These are phyloP conservation scores for Eurytoma californica DNA, from an alignment of 2,888 invertebrate species.

Conservation along the genomic window DNA sequence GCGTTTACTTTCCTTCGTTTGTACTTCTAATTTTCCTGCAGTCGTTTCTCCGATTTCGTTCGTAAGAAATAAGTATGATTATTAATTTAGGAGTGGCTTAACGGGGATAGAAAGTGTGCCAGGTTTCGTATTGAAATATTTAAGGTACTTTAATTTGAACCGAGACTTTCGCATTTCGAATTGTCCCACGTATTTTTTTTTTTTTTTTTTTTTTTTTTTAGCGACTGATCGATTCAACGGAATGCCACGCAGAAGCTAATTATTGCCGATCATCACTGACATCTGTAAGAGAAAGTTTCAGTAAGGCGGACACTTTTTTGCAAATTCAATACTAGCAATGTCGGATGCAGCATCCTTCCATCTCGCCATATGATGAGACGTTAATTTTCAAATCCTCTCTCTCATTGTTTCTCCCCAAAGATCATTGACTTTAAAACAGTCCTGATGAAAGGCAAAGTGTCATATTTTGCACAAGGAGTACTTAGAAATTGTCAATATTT, in stretches of 20 bases:
- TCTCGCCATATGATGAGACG: not conserved
- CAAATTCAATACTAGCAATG: not conserved
- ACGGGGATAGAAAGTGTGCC: not conserved
- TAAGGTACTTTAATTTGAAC: not conserved
- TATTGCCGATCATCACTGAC: conserved; percentile 18
- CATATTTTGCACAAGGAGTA: too few species aligned
- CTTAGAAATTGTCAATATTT: too few species aligned
- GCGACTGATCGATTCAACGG: conserved; percentile 8
- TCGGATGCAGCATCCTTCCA: not conserved
- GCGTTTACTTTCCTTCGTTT: not conserved
- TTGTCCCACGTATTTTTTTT: not conserved
- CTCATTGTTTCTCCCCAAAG: not conserved
- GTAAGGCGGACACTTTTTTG: not conserved
- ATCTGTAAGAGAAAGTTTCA: conserved; percentile 16
- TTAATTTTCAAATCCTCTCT: not conserved
- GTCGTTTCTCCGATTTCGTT: not conserved
- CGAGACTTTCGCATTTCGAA: not conserved
- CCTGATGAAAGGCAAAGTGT: too few species aligned
- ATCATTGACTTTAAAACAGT: too few species aligned
- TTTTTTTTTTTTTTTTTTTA: too few species aligned
- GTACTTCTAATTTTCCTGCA: not conserved
- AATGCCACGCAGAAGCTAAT: conserved; percentile 14
- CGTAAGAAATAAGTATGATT: not conserved
- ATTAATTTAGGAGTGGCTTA: not conserved
- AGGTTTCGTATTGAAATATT: not conserved